These are phyloP conservation scores for Gari tellinella DNA, from an alignment of 2,888 invertebrate species.

Conservation along the genomic window DNA sequence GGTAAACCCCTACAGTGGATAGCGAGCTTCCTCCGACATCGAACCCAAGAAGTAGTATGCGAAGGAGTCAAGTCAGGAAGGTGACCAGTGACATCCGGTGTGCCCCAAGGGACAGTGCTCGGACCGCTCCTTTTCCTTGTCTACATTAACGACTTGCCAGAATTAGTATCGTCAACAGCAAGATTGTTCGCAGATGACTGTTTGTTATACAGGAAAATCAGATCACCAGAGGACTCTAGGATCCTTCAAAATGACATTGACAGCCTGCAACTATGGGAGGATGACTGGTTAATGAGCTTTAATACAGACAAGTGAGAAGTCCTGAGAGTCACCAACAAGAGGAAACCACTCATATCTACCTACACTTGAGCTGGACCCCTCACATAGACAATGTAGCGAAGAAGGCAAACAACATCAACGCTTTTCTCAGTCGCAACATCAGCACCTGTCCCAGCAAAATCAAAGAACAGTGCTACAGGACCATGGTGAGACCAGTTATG, in stretches of 20 bases:
- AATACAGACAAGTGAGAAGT: not conserved
- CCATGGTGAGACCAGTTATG: no score
- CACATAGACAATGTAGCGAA: no score
- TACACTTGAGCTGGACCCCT: no score
- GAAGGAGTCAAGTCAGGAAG: no score
- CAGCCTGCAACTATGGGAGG: not conserved
- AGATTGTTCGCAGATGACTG: conserved; percentile 17
- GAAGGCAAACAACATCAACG: no score
- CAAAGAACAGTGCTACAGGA: no score
- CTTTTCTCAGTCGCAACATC: no score
- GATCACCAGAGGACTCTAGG: not conserved
- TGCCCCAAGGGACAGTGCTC: conserved; percentile 19
- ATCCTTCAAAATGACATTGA: not conserved
- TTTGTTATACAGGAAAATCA: not conserved
- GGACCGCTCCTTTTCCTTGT: conserved; percentile 3
- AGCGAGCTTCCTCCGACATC: not conserved
- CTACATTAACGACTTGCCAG: conserved; percentile 17
- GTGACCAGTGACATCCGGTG: no score
- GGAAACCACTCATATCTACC: no score
- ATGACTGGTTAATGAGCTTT: not conserved
- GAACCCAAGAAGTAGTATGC: conserved; percentile 7
- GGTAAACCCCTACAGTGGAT: not conserved
- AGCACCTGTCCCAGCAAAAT: no score
- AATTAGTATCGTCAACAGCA: not conserved
- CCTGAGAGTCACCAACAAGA: not conserved